Evolutionary conservation across 2,888 invertebrate species (phyloP), one percentile per base, ranked within the genome.

Genomic region (Morpho helenor): DNA sequence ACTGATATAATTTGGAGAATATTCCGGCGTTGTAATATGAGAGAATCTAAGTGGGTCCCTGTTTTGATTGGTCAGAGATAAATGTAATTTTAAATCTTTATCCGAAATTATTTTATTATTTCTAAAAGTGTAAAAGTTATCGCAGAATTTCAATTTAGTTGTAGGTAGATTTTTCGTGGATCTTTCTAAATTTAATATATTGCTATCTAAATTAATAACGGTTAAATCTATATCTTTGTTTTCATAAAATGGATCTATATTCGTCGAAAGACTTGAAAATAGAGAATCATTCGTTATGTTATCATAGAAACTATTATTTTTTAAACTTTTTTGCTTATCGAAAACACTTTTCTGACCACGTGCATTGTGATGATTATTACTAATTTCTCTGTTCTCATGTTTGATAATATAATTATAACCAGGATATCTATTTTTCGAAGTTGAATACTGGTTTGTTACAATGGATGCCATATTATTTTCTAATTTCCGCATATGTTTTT

Each of bases 31-130:
- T 31, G 49, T n/a, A 41, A 64, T 51, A 48, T 60, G 62, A 41
- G 55, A 49, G 41, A 64, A 60, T 51, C 58, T 56, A 39, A 59
- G 54, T 7, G 58, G 56, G 39, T 64, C 58, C 46, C 52, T 58
- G 16, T 50, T 39, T n/a, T 49, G 8, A 22, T 44, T 49, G 9
- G 44, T 42, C 44, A 44, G 8, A 7, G 55, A 55, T 39, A 55
- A 49, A 9, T 49, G 16, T 9, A 49, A 8, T 40, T 49, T n/a
- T 8, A 49, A 16, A 49, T 55, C 42, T 49, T 55, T 55, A 48
- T 54, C 54, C 8, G 46, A 45, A 9, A 39, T 7, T 16, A n/a
- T 45, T 9, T 42, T 16, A 31, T 31, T 31, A 31, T 31, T 31
- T 7, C 45, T 46, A 2, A 45, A 22, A 41, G 16, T 9, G n/a